Evolutionary conservation across 2,888 invertebrate species (phyloP), one percentile per base, ranked within the genome.

Genomic region (Leptinotarsa rubiginosa): DNA sequence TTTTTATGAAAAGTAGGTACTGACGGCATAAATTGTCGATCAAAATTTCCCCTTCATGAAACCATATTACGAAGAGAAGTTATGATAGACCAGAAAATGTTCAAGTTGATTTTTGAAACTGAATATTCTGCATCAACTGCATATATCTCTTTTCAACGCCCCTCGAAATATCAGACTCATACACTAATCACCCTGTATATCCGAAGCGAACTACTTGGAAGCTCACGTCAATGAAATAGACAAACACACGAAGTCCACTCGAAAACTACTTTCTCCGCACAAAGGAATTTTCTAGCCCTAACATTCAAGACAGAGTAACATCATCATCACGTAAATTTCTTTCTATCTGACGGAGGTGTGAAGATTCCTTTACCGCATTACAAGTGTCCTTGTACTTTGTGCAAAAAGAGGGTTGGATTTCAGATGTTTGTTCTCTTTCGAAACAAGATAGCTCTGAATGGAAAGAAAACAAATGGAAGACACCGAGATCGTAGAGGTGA

Each of bases 381-480:
- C 62, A n/a, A 62, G 62, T 62, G 62, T n/a, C 5, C 62, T 62
- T 41, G 1, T 41, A n/a, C 12, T 41, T 31, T 2, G 62, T 4
- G n/a, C n/a, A 62, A 41, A 62, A 62, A 41, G 41, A n/a, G 41
- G 62, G 41, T 62, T 12, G 62, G 31, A 41, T 62, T 62, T 41
- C 62, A 62, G 41, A 31, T 62, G 41, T 41, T 62, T 62, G 62
- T 62, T 31, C 62, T 62, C n/a, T 41, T 62, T 25, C 25, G 7
- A 62, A n/a, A 62, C 25, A 10, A n/a, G 62, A 56, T 54, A 18
- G 16, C 54, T 41, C 10, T 20, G 59, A 22, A 59, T 31, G 62
- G 18, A 41, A n/a, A 31, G 62, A 62, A 31, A 31, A 18, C n/a
- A 62, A 62, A 62, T n/a, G 62, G n/a, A 62, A 62, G 62, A 62